phyloP scores from a whole-genome alignment of 2,888 invertebrate genomes.

The Galerucella pusilla region DNA sequence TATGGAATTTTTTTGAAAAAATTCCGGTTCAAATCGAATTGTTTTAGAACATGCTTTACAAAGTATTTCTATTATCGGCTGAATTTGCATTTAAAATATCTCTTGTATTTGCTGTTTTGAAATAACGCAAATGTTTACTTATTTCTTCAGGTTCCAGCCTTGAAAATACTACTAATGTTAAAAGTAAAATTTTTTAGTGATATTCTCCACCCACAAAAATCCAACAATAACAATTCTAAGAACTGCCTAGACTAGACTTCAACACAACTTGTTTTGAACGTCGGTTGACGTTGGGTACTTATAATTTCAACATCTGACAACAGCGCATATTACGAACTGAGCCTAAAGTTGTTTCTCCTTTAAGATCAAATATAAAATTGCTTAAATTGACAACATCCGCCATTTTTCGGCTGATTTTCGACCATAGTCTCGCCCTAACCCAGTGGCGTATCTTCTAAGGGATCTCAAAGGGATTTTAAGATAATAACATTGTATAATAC shows the following conservation, averaged over 20 bases:
- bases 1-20: not conserved
- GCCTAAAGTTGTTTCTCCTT: constrained; percentile 50
- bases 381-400: constrained; percentile 52
- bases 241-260: constrained; percentile 5
- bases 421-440: constrained; percentile 39
- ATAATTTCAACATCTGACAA: constrained; percentile 18
- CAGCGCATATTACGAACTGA: constrained; percentile 33
- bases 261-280: constrained; percentile 11
- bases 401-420: constrained; percentile 45
- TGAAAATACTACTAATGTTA: constrained; percentile 13
- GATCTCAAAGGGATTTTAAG: not conserved
- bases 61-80: not conserved
- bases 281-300: not conserved
- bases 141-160: not conserved
- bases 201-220: constrained; percentile 15
- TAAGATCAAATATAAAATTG: constrained; percentile 49
- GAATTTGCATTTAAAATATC: not conserved
- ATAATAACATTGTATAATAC: not conserved
- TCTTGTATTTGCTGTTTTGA: not conserved
- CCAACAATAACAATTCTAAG: constrained; percentile 17
- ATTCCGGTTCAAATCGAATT: not conserved
- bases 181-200: not conserved
- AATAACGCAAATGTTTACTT: not conserved
- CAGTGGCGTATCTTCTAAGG: constrained; percentile 6
- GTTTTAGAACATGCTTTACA: not conserved